Conservation (phyloP, 2,797 vertebrate genomes). For the Lacerta viridis region DNA sequence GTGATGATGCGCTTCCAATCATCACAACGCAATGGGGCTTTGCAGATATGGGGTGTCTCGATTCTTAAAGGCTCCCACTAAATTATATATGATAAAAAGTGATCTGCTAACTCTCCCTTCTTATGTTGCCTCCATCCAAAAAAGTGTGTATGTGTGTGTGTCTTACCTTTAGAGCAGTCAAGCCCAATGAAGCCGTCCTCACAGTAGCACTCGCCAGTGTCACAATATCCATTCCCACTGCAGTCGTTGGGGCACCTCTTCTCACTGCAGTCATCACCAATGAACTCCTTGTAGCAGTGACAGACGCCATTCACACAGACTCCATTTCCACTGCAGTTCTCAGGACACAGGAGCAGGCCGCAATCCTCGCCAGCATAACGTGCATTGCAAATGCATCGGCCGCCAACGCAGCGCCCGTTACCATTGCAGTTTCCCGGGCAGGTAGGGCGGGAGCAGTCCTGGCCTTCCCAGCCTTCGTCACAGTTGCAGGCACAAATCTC, state of each 20-base stretch:
- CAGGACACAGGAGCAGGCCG: conserved; percentile 81
- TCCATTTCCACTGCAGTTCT: conserved; percentile 87
- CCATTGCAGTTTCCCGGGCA: conserved; percentile 88
- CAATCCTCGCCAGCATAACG: conserved; percentile 87
- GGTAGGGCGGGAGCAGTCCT: conserved; percentile 83
- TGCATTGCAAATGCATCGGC: conserved; percentile 84
- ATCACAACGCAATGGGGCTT: too few relatives aligned
- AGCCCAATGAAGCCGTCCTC: conserved; percentile 85
- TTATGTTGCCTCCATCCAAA: too few relatives aligned
- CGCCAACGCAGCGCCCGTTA: conserved; percentile 85
- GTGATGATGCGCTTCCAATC: background rate
- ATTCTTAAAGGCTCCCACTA: background rate
- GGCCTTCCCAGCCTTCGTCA: conserved; percentile 88
- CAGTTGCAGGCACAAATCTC: conserved; percentile 87
- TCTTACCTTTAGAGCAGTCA: conserved; percentile 82
- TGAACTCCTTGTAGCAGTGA: conserved; percentile 84
- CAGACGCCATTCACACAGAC: conserved; percentile 86
- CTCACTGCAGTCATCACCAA: conserved; percentile 84
- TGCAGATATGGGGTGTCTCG: background rate
- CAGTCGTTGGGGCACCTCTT: conserved; percentile 86
- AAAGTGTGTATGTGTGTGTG: fast-evolving
- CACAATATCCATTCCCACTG: conserved; percentile 85
- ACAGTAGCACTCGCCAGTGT: conserved; percentile 88
- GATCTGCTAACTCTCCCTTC: background rate
- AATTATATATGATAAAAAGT: too few relatives aligned